A percentile compares a stretch with the other conserved stretches of the same genome.
phyloP scores from a whole-genome alignment of 2,113 vertebrate species.

The Psophia crepitans region DNA sequence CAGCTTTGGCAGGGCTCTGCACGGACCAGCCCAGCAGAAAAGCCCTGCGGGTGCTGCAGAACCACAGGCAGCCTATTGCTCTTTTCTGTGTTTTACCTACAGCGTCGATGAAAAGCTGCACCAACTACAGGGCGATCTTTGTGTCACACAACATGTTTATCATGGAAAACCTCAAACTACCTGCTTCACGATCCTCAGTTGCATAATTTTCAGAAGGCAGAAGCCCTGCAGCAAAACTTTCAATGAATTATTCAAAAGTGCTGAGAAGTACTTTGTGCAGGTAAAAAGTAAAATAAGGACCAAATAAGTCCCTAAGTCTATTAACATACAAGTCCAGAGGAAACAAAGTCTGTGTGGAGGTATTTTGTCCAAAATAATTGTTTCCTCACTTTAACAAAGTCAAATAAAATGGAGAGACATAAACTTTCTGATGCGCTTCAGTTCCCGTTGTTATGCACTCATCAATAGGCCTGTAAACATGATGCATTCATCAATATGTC shows the following conservation, averaged over 20 bases:
- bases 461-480: constrained; percentile 24
- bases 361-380: constrained; percentile 35
- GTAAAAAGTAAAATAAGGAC: constrained; percentile 43
- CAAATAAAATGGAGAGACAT: not conserved
- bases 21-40: not conserved
- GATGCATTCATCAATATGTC: constrained; percentile 33
- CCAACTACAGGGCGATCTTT: not conserved
- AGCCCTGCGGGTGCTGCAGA: not conserved
- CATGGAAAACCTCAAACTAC: not conserved
- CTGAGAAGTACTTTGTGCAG: constrained; percentile 49
- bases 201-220: constrained; percentile 31
- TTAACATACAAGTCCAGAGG: constrained; percentile 33
- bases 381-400: constrained; percentile 38
- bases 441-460: constrained; percentile 13
- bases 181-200: not conserved
- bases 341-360: not conserved
- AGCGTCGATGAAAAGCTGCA: not conserved
- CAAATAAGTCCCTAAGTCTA: not conserved
- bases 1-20: not conserved
- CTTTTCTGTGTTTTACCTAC: not conserved
- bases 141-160: not conserved
- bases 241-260: constrained; percentile 59
- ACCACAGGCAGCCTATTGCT: not conserved
- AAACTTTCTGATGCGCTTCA: constrained; percentile 17
- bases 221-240: constrained; percentile 37